phyloP scores from a whole-genome alignment of 2,113 vertebrate species.

The Opisthocomus hoazin region DNA sequence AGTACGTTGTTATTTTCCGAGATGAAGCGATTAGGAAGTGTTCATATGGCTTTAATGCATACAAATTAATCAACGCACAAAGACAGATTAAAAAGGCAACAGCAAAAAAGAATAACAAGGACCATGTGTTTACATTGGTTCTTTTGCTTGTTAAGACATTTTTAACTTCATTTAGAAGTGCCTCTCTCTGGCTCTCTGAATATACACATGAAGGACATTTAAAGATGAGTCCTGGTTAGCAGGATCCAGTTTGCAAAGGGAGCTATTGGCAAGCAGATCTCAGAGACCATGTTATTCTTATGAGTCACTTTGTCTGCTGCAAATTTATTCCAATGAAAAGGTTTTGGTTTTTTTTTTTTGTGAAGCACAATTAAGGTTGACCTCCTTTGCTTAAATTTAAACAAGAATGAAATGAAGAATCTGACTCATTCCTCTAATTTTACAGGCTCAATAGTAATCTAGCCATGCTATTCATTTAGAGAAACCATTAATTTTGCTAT shows the following conservation, averaged over 20 bases:
- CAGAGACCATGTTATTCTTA: conserved; percentile 58
- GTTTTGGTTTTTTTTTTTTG: conserved; percentile 16
- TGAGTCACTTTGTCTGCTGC: conserved; percentile 50
- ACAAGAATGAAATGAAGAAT: conserved; percentile 73
- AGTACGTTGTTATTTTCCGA: not conserved
- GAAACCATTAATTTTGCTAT: conserved; percentile 82
- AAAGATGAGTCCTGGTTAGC: not conserved
- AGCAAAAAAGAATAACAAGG: not conserved
- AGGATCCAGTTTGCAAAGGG: conserved; percentile 1
- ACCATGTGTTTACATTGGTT: not conserved
- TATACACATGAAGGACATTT: not conserved
- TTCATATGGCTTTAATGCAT: not conserved
- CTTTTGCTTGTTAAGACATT: not conserved
- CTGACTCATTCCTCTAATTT: conserved; percentile 80
- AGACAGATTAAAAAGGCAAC: not conserved
- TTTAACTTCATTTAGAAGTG: not conserved
- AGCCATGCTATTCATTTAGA: conserved; percentile 78
- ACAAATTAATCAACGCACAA: not conserved
- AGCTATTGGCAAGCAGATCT: conserved; percentile 24
- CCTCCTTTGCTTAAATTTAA: conserved; percentile 69
- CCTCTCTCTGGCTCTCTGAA: not conserved
- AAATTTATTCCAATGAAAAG: conserved; percentile 71
- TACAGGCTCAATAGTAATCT: conserved; percentile 79
- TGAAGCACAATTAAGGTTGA: conserved; percentile 68
- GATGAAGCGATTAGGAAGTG: not conserved